Evolutionary conservation across 1,140 invertebrate species (phyloP), one percentile per base, ranked within the genome.

Genomic region (Drosophila rufa): DNA sequence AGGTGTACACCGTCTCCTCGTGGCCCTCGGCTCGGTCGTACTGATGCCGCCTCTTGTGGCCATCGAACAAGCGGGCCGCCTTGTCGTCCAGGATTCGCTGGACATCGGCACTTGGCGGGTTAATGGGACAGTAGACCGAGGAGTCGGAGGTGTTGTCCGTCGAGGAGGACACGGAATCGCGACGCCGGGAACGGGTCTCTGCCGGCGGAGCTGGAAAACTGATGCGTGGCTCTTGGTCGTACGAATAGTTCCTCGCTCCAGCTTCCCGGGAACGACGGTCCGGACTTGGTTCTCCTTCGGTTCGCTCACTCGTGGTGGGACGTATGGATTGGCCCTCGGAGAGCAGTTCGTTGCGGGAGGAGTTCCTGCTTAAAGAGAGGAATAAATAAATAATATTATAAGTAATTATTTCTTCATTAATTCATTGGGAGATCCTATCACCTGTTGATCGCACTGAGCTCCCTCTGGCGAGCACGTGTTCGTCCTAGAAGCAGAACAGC

Each of bases 401-500:
- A 3, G 30, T 33, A 33, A 8, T 8, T 9, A 2, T 33, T 33
- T 9, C 8, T 2, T 33, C 2, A 33, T 1, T 2, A 7, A 33
- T 33, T 9, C 9, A 33, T 33, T 33, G 4, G 4, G 4, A 27
- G 27, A 2, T 33, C 33, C 33, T 33, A 9, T 30, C 56, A 92
- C 89, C 91, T 82, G 46, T 91, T 92, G 3, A 69, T 68, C 8
- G 64, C 75, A 27, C 65, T 92, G 3, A 66, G 79, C n/a, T 76
- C 79, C 36, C 71, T 93, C 91, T 95, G 95, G 45, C 94, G 68
- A 93, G 95, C 94, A 11, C 95, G 80, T 11, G 95, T 94, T 5
- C 95, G 78, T 17, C 94, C 89, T 48, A 96, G 94, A 0, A 94
- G 92, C n/a, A 97, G 80, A 17, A 96, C 93, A 0, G 94, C 93